Conservation (phyloP, 2,888 invertebrate species). For the Hemistola chrysoprasaria region DNA sequence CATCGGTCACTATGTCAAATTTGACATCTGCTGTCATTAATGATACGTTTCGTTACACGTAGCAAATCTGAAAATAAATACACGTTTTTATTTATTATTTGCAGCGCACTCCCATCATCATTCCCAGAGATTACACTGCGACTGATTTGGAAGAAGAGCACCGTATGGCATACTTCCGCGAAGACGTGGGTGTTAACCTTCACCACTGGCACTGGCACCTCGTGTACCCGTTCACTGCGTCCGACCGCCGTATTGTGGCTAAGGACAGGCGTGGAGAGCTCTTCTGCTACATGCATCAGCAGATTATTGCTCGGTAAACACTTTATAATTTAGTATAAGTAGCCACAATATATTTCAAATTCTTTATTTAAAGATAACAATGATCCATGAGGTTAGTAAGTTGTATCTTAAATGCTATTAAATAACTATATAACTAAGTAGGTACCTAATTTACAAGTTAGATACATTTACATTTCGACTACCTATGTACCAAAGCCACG, state of each 20-base stretch:
- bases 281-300: slow-evolving; percentile 90
- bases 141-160: slow-evolving; percentile 91
- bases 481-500: too few relatives aligned
- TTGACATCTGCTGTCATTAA: not conserved
- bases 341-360: too few relatives aligned
- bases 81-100: slow-evolving; percentile 24
- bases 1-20: not conserved
- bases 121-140: slow-evolving; percentile 90
- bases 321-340: not conserved
- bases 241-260: slow-evolving; percentile 81
- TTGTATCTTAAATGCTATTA: too few relatives aligned
- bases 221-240: slow-evolving; percentile 86
- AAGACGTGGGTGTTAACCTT: slow-evolving; percentile 90
- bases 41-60: slow-evolving; percentile 26
- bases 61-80: not conserved
- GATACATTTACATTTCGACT: too few relatives aligned
- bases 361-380: too few relatives aligned
- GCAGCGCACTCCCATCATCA: slow-evolving; percentile 84
- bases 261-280: slow-evolving; percentile 91
- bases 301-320: slow-evolving; percentile 69
- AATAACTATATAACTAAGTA: too few relatives aligned
- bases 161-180: slow-evolving; percentile 90
- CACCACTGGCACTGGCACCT: slow-evolving; percentile 94
- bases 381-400: too few relatives aligned
- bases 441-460: too few relatives aligned